Conservation (phyloP, 1,140 invertebrate genomes). For the Heterodera carotae region DNA sequence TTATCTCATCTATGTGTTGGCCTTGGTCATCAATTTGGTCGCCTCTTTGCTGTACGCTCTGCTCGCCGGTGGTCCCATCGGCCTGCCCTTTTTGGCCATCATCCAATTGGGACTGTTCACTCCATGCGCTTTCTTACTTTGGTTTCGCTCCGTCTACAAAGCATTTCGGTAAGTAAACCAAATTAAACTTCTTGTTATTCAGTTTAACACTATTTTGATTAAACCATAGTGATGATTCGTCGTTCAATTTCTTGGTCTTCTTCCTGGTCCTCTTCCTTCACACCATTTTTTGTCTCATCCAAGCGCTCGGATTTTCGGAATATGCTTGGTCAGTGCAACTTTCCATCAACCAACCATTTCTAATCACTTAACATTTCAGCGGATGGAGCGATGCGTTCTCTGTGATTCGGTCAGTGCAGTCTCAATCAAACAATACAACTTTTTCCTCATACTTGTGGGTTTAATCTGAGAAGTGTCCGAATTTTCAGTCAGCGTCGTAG, state of each 20-base stretch:
- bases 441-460: no score
- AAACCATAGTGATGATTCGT: conserved; percentile 84
- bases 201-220: conserved; percentile 23
- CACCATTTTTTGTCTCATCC: conserved; percentile 83
- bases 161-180: conserved; percentile 76
- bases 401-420: conserved; percentile 34
- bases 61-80: conserved; percentile 72
- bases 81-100: conserved; percentile 84
- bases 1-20: conserved; percentile 86
- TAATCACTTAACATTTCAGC: conserved; percentile 12
- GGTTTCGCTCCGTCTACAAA: conserved; percentile 85
- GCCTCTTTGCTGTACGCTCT: conserved; percentile 76
- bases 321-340: conserved; percentile 50
- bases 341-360: conserved; percentile 65
- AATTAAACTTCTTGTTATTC: conserved; percentile 3
- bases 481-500: no score
- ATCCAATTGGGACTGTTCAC: conserved; percentile 88
- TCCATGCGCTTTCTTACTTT: conserved; percentile 94
- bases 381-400: conserved; percentile 53
- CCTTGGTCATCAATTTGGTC: conserved; percentile 82
- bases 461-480: no score
- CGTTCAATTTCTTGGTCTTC: conserved; percentile 99
- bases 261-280: conserved; percentile 99
- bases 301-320: conserved; percentile 75
- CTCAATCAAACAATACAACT: not conserved